A percentile compares a stretch with the other conserved stretches of the same genome.
Evolutionary conservation across 92 coral and sea anemone genomes (phyloP).

Genomic region (Phenganax subtilis): DNA sequence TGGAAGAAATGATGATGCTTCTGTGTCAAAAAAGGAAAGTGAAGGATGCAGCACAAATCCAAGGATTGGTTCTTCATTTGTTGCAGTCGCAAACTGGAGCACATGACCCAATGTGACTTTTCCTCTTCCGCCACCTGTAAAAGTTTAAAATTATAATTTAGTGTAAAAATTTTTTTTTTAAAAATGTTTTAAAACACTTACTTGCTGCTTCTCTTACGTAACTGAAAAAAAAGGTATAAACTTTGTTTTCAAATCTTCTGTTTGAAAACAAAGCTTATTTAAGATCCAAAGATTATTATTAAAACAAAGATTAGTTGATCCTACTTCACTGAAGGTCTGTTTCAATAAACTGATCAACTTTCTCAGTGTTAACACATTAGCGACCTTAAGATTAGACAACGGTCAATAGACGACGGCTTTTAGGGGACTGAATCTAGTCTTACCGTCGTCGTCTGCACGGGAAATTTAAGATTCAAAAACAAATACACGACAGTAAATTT

Average conservation of each 20-base stretch:
- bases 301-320: constrained; percentile 31
- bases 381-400: too few species aligned
- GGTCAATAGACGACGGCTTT: too few species aligned
- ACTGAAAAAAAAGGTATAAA: constrained; percentile 49
- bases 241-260: constrained; percentile 48
- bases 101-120: neutral
- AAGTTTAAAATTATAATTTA: constrained; percentile 22
- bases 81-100: neutral
- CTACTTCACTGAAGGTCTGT: constrained; percentile 57
- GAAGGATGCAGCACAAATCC: neutral
- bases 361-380: constrained; percentile 45
- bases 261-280: neutral
- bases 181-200: constrained; percentile 22
- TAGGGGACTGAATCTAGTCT: too few species aligned
- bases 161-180: neutral
- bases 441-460: too few species aligned
- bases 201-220: constrained; percentile 68
- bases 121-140: neutral
- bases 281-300: too few species aligned
- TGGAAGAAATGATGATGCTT: constrained; percentile 16
- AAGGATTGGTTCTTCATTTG: neutral
- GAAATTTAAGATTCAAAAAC: too few species aligned
- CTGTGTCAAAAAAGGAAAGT: neutral
- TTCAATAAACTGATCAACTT: constrained; percentile 43
- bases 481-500: too few species aligned